These are phyloP conservation scores for Pollenia amentaria DNA, from an alignment of 2,888 invertebrate species.

Conservation along the genomic window DNA sequence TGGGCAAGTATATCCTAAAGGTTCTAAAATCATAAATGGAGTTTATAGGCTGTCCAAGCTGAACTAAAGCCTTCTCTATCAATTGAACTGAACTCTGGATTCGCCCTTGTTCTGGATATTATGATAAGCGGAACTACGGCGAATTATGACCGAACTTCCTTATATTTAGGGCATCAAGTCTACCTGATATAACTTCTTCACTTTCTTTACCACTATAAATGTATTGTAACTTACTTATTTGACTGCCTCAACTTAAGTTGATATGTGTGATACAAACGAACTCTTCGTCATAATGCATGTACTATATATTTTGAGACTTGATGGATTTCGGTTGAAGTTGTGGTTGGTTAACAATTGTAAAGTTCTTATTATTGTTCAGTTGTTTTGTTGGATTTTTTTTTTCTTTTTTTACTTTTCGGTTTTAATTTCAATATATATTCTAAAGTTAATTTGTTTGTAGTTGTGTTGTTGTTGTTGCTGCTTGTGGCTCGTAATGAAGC, in stretches of 20 bases:
- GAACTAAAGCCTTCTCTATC: too few relatives aligned
- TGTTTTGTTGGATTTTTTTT: background rate
- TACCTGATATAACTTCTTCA: background rate
- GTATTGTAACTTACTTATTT: background rate
- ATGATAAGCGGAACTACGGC: too few relatives aligned
- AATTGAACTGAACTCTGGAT: too few relatives aligned
- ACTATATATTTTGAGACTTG: background rate
- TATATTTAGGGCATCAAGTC: too few relatives aligned
- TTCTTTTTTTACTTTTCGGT: background rate
- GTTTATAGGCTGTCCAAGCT: too few relatives aligned
- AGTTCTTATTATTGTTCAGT: conserved; percentile 30
- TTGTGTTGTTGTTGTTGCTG: conserved; percentile 18
- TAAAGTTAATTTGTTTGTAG: conserved; percentile 62
- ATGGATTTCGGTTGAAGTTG: conserved; percentile 30
- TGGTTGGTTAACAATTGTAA: conserved; percentile 47
- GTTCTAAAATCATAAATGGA: too few relatives aligned
- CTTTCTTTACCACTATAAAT: background rate
- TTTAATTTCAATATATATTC: conserved; percentile 70
- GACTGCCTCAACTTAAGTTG: conserved; percentile 1
- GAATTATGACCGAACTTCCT: too few relatives aligned
- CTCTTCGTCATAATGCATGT: background rate
- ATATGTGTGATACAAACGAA: background rate
- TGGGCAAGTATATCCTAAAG: too few relatives aligned
- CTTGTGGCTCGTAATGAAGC: conserved; percentile 34
- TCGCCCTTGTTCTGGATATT: too few relatives aligned